phyloP scores from a whole-genome alignment of 2,888 invertebrate genomes.

The Disparrhopalites patrizii region DNA sequence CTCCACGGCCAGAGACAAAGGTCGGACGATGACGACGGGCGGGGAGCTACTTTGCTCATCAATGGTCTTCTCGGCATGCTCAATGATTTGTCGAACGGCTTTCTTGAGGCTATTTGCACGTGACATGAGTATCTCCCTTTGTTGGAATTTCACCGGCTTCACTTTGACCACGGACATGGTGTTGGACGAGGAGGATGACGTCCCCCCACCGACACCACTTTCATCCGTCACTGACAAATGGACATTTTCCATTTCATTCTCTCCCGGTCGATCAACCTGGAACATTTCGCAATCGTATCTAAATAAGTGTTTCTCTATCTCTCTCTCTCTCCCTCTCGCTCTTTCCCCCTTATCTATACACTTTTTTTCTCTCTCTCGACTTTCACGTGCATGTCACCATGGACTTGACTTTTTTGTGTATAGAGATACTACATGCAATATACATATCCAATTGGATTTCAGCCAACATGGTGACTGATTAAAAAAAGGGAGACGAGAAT shows the following conservation, averaged over 20 bases:
- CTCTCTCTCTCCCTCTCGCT: too few relatives aligned
- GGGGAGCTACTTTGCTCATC: constrained; percentile 57
- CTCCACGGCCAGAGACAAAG: constrained; percentile 38
- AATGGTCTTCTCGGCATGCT: constrained; percentile 69
- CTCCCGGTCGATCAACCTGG: neutral
- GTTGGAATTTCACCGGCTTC: constrained; percentile 49
- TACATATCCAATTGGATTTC: too few relatives aligned
- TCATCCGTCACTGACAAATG: neutral
- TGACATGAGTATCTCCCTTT: constrained; percentile 57
- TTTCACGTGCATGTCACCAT: too few relatives aligned
- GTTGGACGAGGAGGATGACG: neutral
- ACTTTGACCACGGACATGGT: constrained; percentile 14
- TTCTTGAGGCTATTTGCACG: constrained; percentile 78
- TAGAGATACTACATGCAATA: too few relatives aligned
- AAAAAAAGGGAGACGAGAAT: too few relatives aligned
- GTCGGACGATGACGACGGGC: constrained; percentile 44
- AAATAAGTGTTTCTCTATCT: too few relatives aligned
- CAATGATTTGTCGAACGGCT: constrained; percentile 73
- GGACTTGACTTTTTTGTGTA: too few relatives aligned
- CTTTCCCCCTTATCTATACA: too few relatives aligned
- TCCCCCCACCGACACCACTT: too few relatives aligned
- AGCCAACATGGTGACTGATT: too few relatives aligned
- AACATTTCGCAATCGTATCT: too few relatives aligned
- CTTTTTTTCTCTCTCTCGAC: too few relatives aligned
- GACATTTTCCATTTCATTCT: constrained; percentile 1